Evolutionary conservation across 53 echinoderm and acorn worm genomes (phyloP).

Genomic region (Crossaster papposus): DNA sequence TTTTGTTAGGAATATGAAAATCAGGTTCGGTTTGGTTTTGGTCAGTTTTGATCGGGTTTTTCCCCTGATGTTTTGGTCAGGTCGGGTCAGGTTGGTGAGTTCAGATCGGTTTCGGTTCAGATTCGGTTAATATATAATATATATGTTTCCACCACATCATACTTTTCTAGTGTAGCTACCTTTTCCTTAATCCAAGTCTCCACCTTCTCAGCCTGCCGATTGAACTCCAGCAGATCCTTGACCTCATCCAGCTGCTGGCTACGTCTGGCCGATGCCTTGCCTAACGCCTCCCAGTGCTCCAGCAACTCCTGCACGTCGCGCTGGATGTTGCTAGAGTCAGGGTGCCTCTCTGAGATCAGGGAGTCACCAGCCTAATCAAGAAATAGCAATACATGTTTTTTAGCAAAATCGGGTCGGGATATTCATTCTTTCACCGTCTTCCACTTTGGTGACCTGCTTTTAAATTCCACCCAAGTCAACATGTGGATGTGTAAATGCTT

Average conservation of each 20-base stretch:
- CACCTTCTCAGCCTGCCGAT: constrained; percentile 81
- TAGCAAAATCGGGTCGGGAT: background rate
- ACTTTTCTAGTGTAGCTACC: no score
- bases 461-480: background rate
- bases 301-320: constrained; percentile 65
- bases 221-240: constrained; percentile 86
- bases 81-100: no score
- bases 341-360: constrained; percentile 67
- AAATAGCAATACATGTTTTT: background rate
- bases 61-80: no score
- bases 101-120: no score
- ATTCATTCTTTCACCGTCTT: background rate
- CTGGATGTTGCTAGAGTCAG: constrained; percentile 66
- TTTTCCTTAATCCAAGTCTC: constrained; percentile 93
- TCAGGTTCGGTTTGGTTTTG: no score
- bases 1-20: no score
- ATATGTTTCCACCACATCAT: no score
- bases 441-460: background rate
- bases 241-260: constrained; percentile 87
- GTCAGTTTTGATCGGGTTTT: no score
- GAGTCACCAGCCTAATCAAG: constrained; percentile 67
- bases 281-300: constrained; percentile 74
- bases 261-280: constrained; percentile 74
- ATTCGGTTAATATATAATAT: no score
- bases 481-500: background rate